Conservation (phyloP, 2,113 vertebrate species). For the Megatriorchis doriae region DNA sequence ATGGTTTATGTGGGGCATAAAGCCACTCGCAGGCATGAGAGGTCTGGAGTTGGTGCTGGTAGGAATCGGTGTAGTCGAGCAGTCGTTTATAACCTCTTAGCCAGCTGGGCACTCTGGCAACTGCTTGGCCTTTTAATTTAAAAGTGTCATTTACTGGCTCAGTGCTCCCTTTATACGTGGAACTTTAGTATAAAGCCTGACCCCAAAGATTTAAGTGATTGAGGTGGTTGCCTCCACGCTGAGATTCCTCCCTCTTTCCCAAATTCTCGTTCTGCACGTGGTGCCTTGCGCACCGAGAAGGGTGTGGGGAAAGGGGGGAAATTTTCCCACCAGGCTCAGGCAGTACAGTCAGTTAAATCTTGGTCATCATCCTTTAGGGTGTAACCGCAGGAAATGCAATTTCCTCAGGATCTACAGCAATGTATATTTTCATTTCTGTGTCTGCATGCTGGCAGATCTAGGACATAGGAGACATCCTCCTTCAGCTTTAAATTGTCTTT, state of each 20-base stretch:
- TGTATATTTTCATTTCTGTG: background rate
- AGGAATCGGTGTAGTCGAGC: accelerated
- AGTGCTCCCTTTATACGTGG: background rate
- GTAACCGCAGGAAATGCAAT: background rate
- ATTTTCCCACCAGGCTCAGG: background rate
- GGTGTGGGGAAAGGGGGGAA: too few relatives aligned
- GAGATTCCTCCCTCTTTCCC: background rate
- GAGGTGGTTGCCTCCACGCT: background rate
- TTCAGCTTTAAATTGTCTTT: background rate
- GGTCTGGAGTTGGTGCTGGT: background rate
- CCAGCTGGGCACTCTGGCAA: background rate
- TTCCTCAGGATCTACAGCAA: background rate
- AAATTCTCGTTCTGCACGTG: accelerated
- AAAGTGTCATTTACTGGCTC: background rate
- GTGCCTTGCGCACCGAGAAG: background rate
- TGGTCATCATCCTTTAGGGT: background rate
- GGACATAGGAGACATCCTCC: background rate
- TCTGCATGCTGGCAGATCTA: background rate
- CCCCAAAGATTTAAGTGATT: background rate
- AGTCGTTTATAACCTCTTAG: accelerated
- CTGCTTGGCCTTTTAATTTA: background rate
- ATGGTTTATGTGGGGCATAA: background rate
- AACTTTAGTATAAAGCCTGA: background rate
- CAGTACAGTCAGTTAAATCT: background rate
- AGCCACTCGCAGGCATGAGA: background rate